Conservation (phyloP, 53 echinoderm and acorn worm genomes). For the Apostichopus leukothele region DNA sequence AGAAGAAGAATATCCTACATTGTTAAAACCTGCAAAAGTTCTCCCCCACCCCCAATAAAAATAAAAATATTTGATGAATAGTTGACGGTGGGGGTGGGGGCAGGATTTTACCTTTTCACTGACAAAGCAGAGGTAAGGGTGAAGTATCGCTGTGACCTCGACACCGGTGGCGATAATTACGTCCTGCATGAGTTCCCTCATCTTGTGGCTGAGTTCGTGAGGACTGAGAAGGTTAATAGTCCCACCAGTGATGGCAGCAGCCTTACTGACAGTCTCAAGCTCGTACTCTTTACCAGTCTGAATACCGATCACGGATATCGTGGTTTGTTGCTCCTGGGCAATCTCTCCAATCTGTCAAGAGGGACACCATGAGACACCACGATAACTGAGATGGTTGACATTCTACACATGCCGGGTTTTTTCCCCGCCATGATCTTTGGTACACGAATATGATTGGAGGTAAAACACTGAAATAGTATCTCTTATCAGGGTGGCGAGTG, state of each 20-base stretch:
- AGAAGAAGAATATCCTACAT: not conserved
- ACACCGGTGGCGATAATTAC: conserved; percentile 86
- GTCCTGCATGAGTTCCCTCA: conserved; percentile 82
- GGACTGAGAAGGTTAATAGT: conserved; percentile 89
- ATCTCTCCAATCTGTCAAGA: conserved; percentile 75
- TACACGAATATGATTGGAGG: too few relatives aligned
- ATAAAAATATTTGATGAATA: too few relatives aligned
- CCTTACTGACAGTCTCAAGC: conserved; percentile 83
- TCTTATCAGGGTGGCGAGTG: too few relatives aligned
- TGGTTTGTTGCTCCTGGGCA: conserved; percentile 91
- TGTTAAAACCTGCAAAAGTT: not conserved
- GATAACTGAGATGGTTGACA: too few relatives aligned
- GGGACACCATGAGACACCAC: too few relatives aligned
- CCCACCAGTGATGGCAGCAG: conserved; percentile 86
- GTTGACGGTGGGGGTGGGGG: not conserved
- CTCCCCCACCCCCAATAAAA: not conserved
- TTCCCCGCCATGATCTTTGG: too few relatives aligned
- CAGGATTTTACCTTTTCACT: conserved; percentile 18
- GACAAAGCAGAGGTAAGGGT: conserved; percentile 44
- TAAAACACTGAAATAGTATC: too few relatives aligned
- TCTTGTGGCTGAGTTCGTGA: conserved; percentile 87
- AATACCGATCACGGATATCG: conserved; percentile 95
- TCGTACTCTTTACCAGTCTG: conserved; percentile 64
- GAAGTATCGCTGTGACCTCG: conserved; percentile 57
- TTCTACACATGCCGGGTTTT: too few relatives aligned